Evolutionary conservation across 2,113 vertebrate genomes (phyloP).

Genomic region (Elaphurus davidianus): DNA sequence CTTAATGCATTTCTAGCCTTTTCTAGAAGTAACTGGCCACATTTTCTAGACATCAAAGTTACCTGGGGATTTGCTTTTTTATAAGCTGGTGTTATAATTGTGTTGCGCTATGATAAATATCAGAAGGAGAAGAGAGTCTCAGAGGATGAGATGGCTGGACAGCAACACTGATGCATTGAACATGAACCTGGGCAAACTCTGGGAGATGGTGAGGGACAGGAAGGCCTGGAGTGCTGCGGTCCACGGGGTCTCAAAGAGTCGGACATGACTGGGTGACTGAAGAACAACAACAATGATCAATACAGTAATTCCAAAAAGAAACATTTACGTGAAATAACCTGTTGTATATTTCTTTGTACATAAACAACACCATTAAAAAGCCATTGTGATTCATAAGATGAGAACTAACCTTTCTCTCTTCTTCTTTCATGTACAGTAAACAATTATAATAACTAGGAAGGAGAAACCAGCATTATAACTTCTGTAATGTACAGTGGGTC

Average conservation of each 20-base stretch:
- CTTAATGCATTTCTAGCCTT: not conserved
- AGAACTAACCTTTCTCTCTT: not conserved
- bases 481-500: rapidly evolving
- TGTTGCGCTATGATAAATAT: not conserved
- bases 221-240: not conserved
- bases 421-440: not conserved
- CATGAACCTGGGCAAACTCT: not conserved
- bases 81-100: not conserved
- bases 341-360: not conserved
- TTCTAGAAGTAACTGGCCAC: not conserved
- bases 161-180: not conserved
- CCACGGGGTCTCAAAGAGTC: rapidly evolving
- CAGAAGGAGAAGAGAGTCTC: not conserved
- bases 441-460: not conserved
- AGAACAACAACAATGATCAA: not conserved
- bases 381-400: not conserved
- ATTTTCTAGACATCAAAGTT: not conserved
- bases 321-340: not conserved
- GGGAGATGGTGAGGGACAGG: not conserved
- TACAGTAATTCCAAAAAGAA: not conserved
- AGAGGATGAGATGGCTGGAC: not conserved
- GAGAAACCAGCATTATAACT: not conserved
- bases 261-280: not conserved
- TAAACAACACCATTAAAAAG: not conserved
- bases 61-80: not conserved